Percentiles rank a stretch among this genome's conserved stretches.
These are phyloP conservation scores for Chelonus insularis DNA, from an alignment of 1,140 invertebrate species.

Conservation along the genomic window DNA sequence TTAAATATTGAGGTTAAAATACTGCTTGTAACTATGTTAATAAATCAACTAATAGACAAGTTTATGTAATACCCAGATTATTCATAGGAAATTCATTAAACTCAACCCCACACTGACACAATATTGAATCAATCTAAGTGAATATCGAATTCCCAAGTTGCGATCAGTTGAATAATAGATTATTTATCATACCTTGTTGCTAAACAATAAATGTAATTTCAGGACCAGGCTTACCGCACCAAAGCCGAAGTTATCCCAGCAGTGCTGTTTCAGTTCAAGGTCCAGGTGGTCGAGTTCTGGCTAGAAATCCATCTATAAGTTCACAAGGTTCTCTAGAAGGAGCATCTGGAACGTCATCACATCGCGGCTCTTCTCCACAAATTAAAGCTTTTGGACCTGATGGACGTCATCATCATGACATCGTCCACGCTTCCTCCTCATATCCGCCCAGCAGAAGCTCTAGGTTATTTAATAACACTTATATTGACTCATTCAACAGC, in stretches of 20 bases:
- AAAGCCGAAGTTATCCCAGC: conserved; percentile 61
- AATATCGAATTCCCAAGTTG: too few species aligned
- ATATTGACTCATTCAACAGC: too few species aligned
- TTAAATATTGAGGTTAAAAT: too few species aligned
- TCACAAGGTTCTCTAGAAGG: conserved; percentile 78
- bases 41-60: too few species aligned
- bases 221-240: conserved; percentile 47
- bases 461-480: conserved; percentile 40
- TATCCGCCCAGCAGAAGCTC: conserved; percentile 55
- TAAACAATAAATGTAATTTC: neutral
- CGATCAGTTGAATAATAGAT: neutral
- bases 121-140: too few species aligned
- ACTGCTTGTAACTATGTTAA: too few species aligned
- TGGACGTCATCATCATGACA: conserved; percentile 61
- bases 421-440: conserved; percentile 57
- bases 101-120: too few species aligned
- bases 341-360: conserved; percentile 66
- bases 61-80: too few species aligned
- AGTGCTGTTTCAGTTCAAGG: conserved; percentile 39
- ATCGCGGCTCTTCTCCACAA: conserved; percentile 77
- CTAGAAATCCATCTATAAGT: conserved; percentile 76
- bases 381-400: conserved; percentile 77
- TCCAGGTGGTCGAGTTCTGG: conserved; percentile 36
- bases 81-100: too few species aligned
- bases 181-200: neutral